Evolutionary conservation across 2,797 vertebrate genomes (phyloP), one percentile per base, ranked within the genome.

Genomic region (Neosilurus mollespiculum): DNA sequence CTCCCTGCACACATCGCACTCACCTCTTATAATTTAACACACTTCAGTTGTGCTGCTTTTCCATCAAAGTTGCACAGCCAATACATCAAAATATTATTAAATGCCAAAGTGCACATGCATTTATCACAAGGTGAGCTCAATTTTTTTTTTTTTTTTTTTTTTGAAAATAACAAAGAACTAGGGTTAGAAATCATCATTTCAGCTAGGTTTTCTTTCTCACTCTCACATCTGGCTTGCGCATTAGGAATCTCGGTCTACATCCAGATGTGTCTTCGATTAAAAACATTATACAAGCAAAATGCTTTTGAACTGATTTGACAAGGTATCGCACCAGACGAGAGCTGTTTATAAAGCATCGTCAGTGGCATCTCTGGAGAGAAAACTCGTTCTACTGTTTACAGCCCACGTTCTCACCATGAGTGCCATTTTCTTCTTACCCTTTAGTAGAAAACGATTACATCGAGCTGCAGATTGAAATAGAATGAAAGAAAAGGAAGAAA

Each of bases 41-140:
- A 80, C 53, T 76, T 62, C 64, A n/a, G 26, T 14, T 26, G 65
- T 64, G 26, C 76, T 80, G 61, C 83, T 83, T 83, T 84, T 80
- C 70, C 81, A 70, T 85, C 71, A 84, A 67, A 78, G 70, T 65
- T 81, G 84, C 80, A 85, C 80, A 72, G 71, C 78, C 84, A 24
- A 87, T 88, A 76, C 88, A 85, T 88, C 86, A 87, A 84, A 82
- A 87, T 43, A 22, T 88, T 87, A 86, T 87, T 84, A 87, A 86
- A 89, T 69, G 81, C 81, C 87, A 82, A 79, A 85, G 82, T 79
- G 80, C 89, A 86, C 83, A 82, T 77, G 86, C 64, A 90, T 92
- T 90, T 90, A 71, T 93, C 87, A 90, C 90, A 82, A 10, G n/a
- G 7, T 18, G 43, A 30, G 61, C 11, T 26, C 0, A 20, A 1